Evolutionary conservation across 2,113 vertebrate species (phyloP).

Genomic region (Azemiops feae): DNA sequence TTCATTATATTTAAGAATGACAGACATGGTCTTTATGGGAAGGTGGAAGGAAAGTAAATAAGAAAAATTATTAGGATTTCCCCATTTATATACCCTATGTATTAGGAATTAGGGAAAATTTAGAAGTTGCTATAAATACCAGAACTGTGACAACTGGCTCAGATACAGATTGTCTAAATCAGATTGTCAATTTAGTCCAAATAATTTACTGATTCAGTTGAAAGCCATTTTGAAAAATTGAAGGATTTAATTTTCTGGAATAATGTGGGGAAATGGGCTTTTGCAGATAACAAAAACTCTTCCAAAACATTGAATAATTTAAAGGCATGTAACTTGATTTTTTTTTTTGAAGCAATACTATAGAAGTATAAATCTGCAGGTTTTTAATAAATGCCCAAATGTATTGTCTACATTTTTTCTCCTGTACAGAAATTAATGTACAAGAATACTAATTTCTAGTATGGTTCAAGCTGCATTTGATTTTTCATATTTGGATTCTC

Average conservation of each 20-base stretch:
- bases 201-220: background rate
- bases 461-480: background rate
- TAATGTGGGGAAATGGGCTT: background rate
- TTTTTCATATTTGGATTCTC: background rate
- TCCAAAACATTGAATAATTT: background rate
- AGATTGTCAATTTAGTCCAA: background rate
- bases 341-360: background rate
- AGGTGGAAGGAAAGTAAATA: background rate
- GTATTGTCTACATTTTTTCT: background rate
- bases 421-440: background rate
- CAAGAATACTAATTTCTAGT: background rate
- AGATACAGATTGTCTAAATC: background rate
- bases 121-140: background rate
- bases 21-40: slow-evolving; percentile 39
- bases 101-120: background rate
- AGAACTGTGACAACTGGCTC: background rate
- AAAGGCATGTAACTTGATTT: background rate
- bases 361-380: background rate
- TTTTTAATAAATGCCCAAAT: background rate
- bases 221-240: background rate
- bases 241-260: background rate
- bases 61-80: background rate
- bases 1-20: slow-evolving; percentile 9
- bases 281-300: background rate
- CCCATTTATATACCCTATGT: background rate